Evolutionary conservation across 37 sponge, comb jelly and placozoan genomes (phyloP).

Genomic region (Axinella damicornis): DNA sequence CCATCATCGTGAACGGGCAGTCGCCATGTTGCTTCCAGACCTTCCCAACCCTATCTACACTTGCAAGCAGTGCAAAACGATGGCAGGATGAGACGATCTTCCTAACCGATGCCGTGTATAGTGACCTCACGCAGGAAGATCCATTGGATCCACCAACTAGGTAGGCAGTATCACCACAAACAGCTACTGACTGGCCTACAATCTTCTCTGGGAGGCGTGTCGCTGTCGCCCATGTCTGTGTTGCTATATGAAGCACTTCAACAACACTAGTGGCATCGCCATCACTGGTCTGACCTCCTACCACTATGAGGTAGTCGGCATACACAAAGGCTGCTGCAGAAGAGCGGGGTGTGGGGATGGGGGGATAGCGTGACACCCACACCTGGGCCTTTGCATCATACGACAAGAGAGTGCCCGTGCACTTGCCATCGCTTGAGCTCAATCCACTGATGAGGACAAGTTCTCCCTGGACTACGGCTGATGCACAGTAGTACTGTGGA

Average conservation of each 20-base stretch:
- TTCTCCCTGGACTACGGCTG: slow-evolving; percentile 38
- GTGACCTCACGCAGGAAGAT: background rate
- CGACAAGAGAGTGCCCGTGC: slow-evolving; percentile 21
- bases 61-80: slow-evolving; percentile 9
- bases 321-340: slow-evolving; percentile 37
- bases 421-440: slow-evolving; percentile 6
- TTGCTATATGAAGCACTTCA: slow-evolving; percentile 42
- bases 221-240: slow-evolving; percentile 32
- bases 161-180: slow-evolving; percentile 25
- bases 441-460: slow-evolving; percentile 48
- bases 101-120: slow-evolving; percentile 4
- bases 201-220: slow-evolving; percentile 21
- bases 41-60: background rate
- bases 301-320: slow-evolving; percentile 50
- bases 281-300: slow-evolving; percentile 37
- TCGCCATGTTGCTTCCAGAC: slow-evolving; percentile 38
- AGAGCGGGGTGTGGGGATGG: slow-evolving; percentile 52
- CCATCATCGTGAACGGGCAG: slow-evolving; percentile 58
- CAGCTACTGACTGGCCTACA: slow-evolving; percentile 34
- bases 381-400: slow-evolving; percentile 38
- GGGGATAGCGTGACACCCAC: slow-evolving; percentile 50
- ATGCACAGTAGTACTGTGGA: slow-evolving; percentile 54
- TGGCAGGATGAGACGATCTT: slow-evolving; percentile 37
- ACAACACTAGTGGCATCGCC: slow-evolving; percentile 8
- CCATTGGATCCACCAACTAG: slow-evolving; percentile 35